Evolutionary conservation across 2,113 vertebrate species (phyloP).

Genomic region (Otus sunia): DNA sequence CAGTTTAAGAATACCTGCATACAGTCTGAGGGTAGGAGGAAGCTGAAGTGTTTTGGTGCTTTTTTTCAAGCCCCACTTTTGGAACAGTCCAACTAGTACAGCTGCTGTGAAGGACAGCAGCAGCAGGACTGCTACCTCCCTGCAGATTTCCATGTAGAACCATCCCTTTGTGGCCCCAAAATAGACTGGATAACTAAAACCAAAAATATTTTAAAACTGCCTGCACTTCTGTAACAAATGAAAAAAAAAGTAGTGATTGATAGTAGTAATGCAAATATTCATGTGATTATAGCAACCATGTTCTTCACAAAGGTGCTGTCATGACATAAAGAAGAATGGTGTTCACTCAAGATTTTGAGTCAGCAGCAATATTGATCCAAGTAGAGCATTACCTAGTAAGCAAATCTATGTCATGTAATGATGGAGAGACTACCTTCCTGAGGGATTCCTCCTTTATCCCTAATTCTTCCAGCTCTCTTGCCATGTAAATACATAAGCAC

Average conservation of each 20-base stretch:
- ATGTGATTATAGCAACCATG: fast-evolving
- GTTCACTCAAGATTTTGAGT: neutral
- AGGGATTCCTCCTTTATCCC: neutral
- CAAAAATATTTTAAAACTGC: neutral
- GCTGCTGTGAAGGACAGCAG: neutral
- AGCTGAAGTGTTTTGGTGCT: neutral
- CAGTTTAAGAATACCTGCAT: neutral
- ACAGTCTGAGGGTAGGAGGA: neutral
- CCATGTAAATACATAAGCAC: neutral
- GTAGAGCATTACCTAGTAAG: neutral
- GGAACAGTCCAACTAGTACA: neutral
- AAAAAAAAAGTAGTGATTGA: neutral
- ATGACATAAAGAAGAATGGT: neutral
- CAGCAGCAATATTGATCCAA: neutral
- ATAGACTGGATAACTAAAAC: neutral
- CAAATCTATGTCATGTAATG: neutral
- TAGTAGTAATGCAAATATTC: neutral
- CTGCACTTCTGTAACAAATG: neutral
- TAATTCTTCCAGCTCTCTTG: neutral
- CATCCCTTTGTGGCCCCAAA: neutral
- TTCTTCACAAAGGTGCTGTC: neutral
- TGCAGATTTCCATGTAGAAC: neutral
- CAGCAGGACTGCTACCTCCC: neutral
- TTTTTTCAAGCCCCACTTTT: neutral
- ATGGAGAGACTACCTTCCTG: neutral